These are phyloP conservation scores for Cyclargus thomasi DNA, from an alignment of 1,140 invertebrate species.

Conservation along the genomic window DNA sequence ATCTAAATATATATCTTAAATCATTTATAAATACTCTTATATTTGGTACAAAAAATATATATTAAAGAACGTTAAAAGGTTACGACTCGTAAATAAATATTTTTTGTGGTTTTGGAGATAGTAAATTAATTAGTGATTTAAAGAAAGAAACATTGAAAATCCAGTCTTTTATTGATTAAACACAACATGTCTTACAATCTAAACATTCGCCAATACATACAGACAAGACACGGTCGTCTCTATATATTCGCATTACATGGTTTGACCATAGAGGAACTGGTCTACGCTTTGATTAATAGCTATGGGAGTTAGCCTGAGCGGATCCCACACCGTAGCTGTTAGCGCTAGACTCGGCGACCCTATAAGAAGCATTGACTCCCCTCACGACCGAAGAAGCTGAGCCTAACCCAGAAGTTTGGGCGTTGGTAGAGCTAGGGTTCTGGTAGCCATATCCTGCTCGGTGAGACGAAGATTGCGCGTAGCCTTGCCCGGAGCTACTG, in stretches of 20 bases:
- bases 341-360: constrained; percentile 47
- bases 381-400: constrained; percentile 43
- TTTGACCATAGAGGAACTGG: too few relatives aligned
- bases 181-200: background rate
- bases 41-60: too few relatives aligned
- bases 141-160: constrained; percentile 27
- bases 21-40: too few relatives aligned
- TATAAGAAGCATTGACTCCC: constrained; percentile 43
- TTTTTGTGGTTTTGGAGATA: too few relatives aligned
- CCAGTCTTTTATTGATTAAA: constrained; percentile 9
- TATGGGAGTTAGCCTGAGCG: constrained; percentile 49
- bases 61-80: too few relatives aligned
- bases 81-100: too few relatives aligned
- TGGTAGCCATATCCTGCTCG: constrained; percentile 20
- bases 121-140: constrained; percentile 36
- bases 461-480: constrained; percentile 19
- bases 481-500: constrained; percentile 28
- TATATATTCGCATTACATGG: background rate
- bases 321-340: constrained; percentile 46
- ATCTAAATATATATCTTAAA: too few relatives aligned
- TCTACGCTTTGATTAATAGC: too few relatives aligned
- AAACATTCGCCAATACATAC: background rate
- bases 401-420: constrained; percentile 45
- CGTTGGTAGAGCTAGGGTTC: constrained; percentile 40
- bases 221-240: background rate